Evolutionary conservation across 2,888 invertebrate genomes (phyloP).

Genomic region (Synanthedon vespiformis): DNA sequence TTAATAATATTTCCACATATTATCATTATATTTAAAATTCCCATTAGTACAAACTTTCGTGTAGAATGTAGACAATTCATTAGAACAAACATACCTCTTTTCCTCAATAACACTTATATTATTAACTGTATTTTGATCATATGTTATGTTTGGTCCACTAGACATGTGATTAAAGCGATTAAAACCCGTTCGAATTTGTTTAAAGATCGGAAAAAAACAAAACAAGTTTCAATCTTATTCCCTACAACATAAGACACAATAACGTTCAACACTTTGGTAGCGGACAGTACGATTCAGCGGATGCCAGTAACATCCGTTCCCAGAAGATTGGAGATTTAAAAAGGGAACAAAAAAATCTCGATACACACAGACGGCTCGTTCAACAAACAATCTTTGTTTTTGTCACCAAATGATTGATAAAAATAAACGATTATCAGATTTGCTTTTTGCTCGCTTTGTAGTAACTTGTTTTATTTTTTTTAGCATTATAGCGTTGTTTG

Average conservation of each 20-base stretch:
- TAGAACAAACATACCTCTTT: too few relatives aligned
- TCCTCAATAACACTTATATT: too few relatives aligned
- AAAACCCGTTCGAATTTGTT: not conserved
- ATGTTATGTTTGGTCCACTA: not conserved
- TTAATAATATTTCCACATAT: too few relatives aligned
- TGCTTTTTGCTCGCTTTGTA: not conserved
- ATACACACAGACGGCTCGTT: conserved; percentile 1
- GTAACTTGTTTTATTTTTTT: not conserved
- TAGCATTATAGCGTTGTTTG: not conserved
- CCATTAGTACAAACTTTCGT: too few relatives aligned
- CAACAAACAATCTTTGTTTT: not conserved
- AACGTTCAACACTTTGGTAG: not conserved
- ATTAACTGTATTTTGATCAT: too few relatives aligned
- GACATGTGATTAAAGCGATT: not conserved
- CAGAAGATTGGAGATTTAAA: conserved; percentile 49
- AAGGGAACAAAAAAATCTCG: conserved; percentile 14
- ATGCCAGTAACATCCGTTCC: conserved; percentile 59
- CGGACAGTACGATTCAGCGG: conserved; percentile 36
- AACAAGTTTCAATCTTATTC: too few relatives aligned
- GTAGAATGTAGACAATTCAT: too few relatives aligned
- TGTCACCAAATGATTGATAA: not conserved
- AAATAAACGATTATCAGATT: not conserved
- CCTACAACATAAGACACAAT: too few relatives aligned
- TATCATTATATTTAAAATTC: too few relatives aligned
- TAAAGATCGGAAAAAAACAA: not conserved